Base-by-base conservation (phyloP, 1,140 invertebrate genomes). In the Coelopa frigida region DNA sequence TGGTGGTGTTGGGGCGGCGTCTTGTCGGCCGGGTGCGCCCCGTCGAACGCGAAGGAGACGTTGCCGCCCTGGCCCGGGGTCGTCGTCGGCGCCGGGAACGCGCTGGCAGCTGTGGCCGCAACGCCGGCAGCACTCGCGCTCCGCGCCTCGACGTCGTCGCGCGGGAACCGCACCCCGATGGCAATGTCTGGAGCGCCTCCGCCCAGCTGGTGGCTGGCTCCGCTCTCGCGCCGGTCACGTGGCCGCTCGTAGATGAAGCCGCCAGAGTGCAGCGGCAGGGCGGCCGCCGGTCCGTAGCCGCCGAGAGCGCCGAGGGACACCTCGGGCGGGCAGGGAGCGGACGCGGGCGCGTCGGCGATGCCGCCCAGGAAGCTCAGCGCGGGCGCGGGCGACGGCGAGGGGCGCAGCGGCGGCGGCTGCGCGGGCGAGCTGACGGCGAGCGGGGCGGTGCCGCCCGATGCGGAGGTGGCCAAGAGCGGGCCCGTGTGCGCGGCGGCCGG, bases 1-100 rank as follows among this genome's bases (percentile, higher is more conserved):
- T 53, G 58, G 8, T 45, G 40, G 11, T 60, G 57, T 62, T 61
- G 60, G 46, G 62, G 59, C 59, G 62, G 59, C 62, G 62, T 66
- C 42, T 66, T 66, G 61, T 62, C 56, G n/a, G 62, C 61, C 60
- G 59, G 58, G 59, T 49, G 43, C 42, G 35, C 57, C 40, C 57
- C 51, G 63, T 58, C 39, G 59, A n/a, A n/a, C n/a, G 35, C 14
- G 47, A 26, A 3, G 39, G 22, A 21, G 46, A 35, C 59, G 48
- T 59, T 56, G 52, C 55, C 57, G 41, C 56, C 53, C 8, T 33
- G 24, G 33, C 26, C 40, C 17, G 44, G 29, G 18, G 33, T 27
- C 39, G 44, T 46, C 22, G 32, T 42, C 33, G 40, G 37, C 22
- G 46, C 36, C 39, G 33, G 24, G 31, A 27, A 26, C 40, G 24